These are phyloP conservation scores for Lapara coniferarum DNA, from an alignment of 2,888 invertebrate species.

Conservation along the genomic window DNA sequence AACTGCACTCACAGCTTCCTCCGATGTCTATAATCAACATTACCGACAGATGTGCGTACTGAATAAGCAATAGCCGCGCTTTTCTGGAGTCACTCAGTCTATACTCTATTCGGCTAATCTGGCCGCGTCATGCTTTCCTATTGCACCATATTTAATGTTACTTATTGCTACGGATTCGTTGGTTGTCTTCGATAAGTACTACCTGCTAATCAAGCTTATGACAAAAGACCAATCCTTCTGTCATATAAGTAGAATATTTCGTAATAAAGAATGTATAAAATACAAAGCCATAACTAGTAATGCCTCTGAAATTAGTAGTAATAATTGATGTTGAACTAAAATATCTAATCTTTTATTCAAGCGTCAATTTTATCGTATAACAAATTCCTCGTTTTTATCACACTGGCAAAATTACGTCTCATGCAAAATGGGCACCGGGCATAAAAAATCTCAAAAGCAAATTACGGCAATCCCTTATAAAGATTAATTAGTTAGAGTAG, in stretches of 20 bases:
- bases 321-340: background rate
- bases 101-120: constrained; percentile 40
- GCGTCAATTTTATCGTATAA: no score
- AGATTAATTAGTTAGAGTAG: no score
- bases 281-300: no score
- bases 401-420: no score
- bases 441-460: no score
- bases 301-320: no score
- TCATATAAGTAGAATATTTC: no score
- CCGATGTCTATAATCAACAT: constrained; percentile 73
- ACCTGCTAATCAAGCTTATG: background rate
- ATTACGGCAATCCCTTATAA: no score
- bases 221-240: background rate
- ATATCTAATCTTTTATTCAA: no score
- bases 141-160: background rate
- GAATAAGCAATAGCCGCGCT: constrained; percentile 67
- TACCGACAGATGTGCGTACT: constrained; percentile 65
- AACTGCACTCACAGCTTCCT: constrained; percentile 57
- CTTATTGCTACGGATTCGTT: background rate
- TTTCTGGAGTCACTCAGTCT: constrained; percentile 47
- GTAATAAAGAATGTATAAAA: no score
- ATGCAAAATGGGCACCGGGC: no score
- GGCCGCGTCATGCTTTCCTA: constrained; percentile 36
- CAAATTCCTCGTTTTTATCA: no score
- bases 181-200: background rate